phyloP scores from a whole-genome alignment of 2,113 vertebrate genomes.

The Phasianus colchicus region DNA sequence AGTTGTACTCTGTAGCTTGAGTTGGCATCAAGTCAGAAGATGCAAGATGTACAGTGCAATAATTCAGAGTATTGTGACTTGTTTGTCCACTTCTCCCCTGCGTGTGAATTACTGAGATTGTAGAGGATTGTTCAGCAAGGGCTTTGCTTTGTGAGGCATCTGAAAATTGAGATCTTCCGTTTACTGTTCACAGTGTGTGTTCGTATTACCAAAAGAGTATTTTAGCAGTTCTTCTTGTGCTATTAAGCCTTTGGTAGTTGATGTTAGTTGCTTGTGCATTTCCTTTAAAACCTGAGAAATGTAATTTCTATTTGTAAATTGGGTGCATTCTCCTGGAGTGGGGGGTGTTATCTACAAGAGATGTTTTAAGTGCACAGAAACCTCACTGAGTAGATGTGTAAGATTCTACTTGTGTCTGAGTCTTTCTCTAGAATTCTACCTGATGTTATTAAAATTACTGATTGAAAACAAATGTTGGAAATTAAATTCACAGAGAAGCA shows the following conservation, averaged over 20 bases:
- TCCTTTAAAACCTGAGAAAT: constrained; percentile 8
- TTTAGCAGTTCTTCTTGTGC: neutral
- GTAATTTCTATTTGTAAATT: neutral
- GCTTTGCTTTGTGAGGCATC: neutral
- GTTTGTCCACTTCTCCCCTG: neutral
- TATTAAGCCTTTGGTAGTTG: neutral
- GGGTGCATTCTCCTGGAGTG: neutral
- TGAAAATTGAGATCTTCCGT: neutral
- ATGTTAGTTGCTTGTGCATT: neutral
- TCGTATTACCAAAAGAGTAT: neutral
- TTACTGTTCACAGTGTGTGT: neutral
- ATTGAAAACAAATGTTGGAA: neutral
- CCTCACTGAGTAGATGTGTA: neutral
- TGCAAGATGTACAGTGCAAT: neutral
- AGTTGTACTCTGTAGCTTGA: neutral
- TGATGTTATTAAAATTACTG: neutral
- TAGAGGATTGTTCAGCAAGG: neutral
- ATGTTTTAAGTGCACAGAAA: neutral
- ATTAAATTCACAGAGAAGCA: neutral
- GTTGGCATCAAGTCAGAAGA: neutral
- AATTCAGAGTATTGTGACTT: neutral
- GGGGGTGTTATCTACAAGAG: neutral
- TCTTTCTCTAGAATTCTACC: neutral
- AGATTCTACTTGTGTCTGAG: neutral
- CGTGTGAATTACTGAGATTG: neutral